Base-by-base conservation (phyloP, 2,888 invertebrate species). In the Oxycera nigricornis region DNA sequence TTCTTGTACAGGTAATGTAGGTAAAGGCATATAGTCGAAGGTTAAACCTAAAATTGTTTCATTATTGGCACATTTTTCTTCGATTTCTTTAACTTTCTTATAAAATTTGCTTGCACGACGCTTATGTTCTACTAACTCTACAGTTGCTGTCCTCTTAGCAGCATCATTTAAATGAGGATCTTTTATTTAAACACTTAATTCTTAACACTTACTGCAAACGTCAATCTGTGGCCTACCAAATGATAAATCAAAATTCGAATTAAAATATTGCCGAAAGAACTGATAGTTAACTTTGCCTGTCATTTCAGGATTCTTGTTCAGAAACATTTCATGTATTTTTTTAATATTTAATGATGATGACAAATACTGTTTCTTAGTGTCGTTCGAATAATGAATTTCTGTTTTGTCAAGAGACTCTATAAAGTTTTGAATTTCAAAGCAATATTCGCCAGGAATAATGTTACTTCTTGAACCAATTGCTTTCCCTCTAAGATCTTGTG, bases 21-120 rank as follows among this genome's bases (percentile, higher is more conserved):
- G 78, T 26, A 80, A 52, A 14, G 78, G 78, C 79, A 81, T 80
- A 68, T 73, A 80, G 73, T 81, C 80, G 72, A 80, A 79, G 30
- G 62, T 46, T 24, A 81, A 74, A 26, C 76, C 80, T n/a, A 76
- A 59, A 9, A 67, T 73, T n/a, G n/a, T n/a, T 31, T 77, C 73
- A 41, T 78, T 76, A 70, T 76, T 68, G n/a, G 75, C 22, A 73
- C 77, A 78, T 41, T 75, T 39, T 70, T 75, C 46, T 31, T 67
- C 46, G 9, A 76, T 52, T 61, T 76, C 74, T 70, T 77, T 46
- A 3, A 77, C 7, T 74, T 74, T 75, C 17, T 31, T 74, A 74
- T 76, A 79, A 62, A 75, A 76, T 52, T 74, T 76, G 20, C 24
- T 20, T 14, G 74, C 73, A 55, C 55, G 70, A 28, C 22, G 46